Evolutionary conservation across 1,140 invertebrate species (phyloP), one percentile per base, ranked within the genome.

Genomic region (Spodoptera frugiperda): DNA sequence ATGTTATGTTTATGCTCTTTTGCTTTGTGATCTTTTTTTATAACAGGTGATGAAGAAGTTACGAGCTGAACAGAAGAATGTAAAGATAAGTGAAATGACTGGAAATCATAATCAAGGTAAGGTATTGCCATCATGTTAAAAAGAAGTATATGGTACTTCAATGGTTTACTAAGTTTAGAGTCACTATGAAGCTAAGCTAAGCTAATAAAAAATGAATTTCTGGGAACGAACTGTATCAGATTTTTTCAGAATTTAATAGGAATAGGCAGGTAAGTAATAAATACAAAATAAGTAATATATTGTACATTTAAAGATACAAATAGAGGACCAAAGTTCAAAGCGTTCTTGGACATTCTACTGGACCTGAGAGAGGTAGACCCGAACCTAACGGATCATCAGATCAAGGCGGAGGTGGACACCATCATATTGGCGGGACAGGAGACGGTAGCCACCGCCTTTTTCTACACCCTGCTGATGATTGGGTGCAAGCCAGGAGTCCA

Each of bases 321-420:
- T 14, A 17, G 0, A 1, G 51, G 63, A 33, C 19, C 46, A 2
- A 84, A 74, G 51, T 86, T 88, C 77, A 86, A 84, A 51, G 63
- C 88, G 0, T 87, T 86, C 53, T 57, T 90, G n/a, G 91, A 92
- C 30, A 78, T 87, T n/a, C 75, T 92, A 6, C 39, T 91, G 55
- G 89, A 91, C 9, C 14, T 89, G 5, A 76, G 78, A 6, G 82
- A 82, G 51, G 49, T 15, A 1, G 89, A 89, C 15, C 67, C 80
- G 0, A 77, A 46, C 15, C 57, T 90, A 19, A 86, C 84, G 8
- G 78, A 81, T 17, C 12, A 82, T 11, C 86, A 91, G 73, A 85
- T 91, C 17, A 71, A 65, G 51, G 74, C 81, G 1, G 91, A 92
- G 72, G 82, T 90, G 8, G 80, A 91, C 67, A 91, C 89, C 30